A percentile compares a stretch with the other conserved stretches of the same genome.
phyloP scores from a whole-genome alignment of 1,140 invertebrate species.

The Zaprionus davidi region DNA sequence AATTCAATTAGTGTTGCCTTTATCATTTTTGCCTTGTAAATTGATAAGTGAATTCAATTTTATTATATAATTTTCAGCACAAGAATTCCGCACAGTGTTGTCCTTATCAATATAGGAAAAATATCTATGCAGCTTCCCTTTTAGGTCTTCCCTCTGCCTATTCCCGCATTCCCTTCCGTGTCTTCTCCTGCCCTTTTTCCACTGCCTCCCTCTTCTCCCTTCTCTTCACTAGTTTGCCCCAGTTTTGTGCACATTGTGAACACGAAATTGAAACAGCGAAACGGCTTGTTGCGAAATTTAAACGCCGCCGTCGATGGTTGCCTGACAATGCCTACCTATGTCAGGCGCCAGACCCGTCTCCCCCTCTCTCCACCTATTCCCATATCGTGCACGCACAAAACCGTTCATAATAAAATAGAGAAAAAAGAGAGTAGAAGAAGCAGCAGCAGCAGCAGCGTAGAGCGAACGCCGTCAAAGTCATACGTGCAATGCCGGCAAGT shows the following conservation, averaged over 20 bases:
- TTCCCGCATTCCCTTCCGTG: neutral
- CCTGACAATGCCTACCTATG: constrained; percentile 45
- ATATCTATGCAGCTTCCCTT: neutral
- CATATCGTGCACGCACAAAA: constrained; percentile 65
- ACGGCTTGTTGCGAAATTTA: constrained; percentile 55
- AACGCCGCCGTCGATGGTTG: constrained; percentile 15
- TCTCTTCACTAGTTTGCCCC: constrained; percentile 21
- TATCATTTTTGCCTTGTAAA: neutral
- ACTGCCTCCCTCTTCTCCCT: neutral
- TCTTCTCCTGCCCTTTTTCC: neutral
- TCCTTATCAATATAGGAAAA: neutral
- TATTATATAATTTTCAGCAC: neutral
- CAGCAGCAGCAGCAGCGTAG: constrained; percentile 12
- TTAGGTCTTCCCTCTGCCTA: neutral
- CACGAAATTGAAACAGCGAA: constrained; percentile 55
- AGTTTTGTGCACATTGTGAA: constrained; percentile 39
- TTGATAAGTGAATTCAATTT: neutral
- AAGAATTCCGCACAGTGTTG: neutral
- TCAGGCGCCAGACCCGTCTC: neutral
- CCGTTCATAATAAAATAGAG: constrained; percentile 77
- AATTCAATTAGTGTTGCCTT: neutral
- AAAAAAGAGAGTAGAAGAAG: constrained; percentile 31
- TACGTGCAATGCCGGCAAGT: constrained; percentile 81
- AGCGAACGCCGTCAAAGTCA: constrained; percentile 75
- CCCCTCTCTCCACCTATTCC: neutral